Base-by-base conservation (phyloP, 2,888 invertebrate genomes). In the Cheilosia grossa region DNA sequence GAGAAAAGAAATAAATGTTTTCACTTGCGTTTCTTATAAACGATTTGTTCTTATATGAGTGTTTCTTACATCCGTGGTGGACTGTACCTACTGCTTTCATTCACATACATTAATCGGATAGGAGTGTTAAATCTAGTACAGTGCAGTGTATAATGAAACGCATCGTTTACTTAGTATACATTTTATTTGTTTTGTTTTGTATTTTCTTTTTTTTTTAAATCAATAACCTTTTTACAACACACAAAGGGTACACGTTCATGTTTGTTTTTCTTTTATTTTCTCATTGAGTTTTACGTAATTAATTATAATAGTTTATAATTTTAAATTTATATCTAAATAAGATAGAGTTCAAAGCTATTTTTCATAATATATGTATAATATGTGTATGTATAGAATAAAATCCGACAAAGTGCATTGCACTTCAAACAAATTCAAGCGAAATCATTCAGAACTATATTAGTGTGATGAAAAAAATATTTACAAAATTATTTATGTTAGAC, bases 151-250 rank as follows among this genome's bases (percentile, higher is more conserved):
- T 2, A 30, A 13, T 40, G 13, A 21, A 27, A 21, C 13, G 15
- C 13, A 40, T 21, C 21, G 21, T 40, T 58, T 40, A 15, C 27
- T 42, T 42, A 24, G 37, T 24, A 42, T 27, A 33, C 66, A 51
- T 67, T 47, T 82, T 79, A 69, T 61, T 73, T 44, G 73, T 56
- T 79, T 73, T 73, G 42, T 49, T 53, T 44, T 30, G 30, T 30
- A 30, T 51, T 73, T 73, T 73, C 42, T 47, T 51, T 33, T 79
- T 47, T 51, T 33, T 79, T 73, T 47, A 73, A 82, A 64, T 80
- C 49, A 69, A 70, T 79, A 77, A 78, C 69, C 58, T 83, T 83
- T 75, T 83, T 79, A 80, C 83, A 83, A 83, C 83, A 79, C 83
- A 80, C 75, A 70, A 80, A 83, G 66, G 79, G 58, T 83, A 80